These are phyloP conservation scores for Channa striata DNA, from an alignment of 2,797 vertebrate genomes.

Conservation along the genomic window DNA sequence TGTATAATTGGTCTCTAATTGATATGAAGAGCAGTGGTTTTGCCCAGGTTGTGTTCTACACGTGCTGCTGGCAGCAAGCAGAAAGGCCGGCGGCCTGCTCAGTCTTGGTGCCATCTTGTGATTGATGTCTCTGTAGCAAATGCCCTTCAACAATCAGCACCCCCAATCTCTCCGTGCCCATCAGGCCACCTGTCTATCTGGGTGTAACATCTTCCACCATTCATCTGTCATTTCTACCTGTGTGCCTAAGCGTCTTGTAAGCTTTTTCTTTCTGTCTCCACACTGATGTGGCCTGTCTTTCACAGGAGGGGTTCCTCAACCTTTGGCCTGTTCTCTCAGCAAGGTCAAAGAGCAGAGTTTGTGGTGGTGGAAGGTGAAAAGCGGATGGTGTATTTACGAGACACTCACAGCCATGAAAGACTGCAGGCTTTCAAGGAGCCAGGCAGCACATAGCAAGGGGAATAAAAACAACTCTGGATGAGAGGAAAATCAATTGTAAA, in stretches of 20 bases:
- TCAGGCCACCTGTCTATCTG: slow-evolving; percentile 64
- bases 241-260: slow-evolving; percentile 57
- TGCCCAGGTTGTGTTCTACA: slow-evolving; percentile 63
- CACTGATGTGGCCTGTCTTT: slow-evolving; percentile 49
- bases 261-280: slow-evolving; percentile 57
- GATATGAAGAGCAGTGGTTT: slow-evolving; percentile 67
- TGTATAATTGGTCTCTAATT: slow-evolving; percentile 81
- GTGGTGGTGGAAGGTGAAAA: slow-evolving; percentile 46
- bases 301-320: slow-evolving; percentile 59
- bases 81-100: slow-evolving; percentile 47
- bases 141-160: slow-evolving; percentile 70
- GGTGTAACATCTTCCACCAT: slow-evolving; percentile 61
- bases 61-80: slow-evolving; percentile 44
- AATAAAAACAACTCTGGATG: slow-evolving; percentile 40
- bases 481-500: slow-evolving; percentile 55
- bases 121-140: slow-evolving; percentile 73
- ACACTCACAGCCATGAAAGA: slow-evolving; percentile 41
- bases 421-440: slow-evolving; percentile 22
- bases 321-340: slow-evolving; percentile 51
- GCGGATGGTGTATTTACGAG: slow-evolving; percentile 51
- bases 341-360: slow-evolving; percentile 53
- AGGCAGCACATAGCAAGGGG: slow-evolving; percentile 10
- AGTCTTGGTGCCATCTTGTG: slow-evolving; percentile 63
- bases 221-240: slow-evolving; percentile 66
- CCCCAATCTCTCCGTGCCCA: slow-evolving; percentile 57